These are phyloP conservation scores for Drosophila erecta DNA, from an alignment of 1,140 invertebrate genomes.

Conservation along the genomic window DNA sequence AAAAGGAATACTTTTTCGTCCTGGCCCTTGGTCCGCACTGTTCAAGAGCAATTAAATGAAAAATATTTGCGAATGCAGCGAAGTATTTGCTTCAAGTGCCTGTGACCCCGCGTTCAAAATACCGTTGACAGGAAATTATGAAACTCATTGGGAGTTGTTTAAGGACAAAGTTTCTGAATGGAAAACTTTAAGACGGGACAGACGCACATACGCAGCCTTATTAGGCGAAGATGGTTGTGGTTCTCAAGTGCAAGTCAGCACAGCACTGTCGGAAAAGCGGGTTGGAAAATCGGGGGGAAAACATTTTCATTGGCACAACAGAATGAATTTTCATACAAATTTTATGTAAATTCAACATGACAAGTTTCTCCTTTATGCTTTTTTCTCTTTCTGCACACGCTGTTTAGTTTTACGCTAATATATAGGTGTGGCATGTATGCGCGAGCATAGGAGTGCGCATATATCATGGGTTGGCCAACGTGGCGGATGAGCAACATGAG, in stretches of 20 bases:
- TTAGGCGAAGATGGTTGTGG: conserved; percentile 25
- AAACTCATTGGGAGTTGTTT: conserved; percentile 40
- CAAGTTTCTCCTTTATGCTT: conserved; percentile 52
- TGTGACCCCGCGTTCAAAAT: conserved; percentile 28
- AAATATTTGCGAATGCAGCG: conserved; percentile 74
- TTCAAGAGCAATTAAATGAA: conserved; percentile 79
- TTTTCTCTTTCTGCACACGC: conserved; percentile 23
- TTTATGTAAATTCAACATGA: conserved; percentile 76
- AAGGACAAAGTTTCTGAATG: conserved; percentile 19
- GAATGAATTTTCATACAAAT: conserved; percentile 62
- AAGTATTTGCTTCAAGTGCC: conserved; percentile 51
- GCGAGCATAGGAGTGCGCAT: conserved; percentile 26
- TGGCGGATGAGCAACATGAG: conserved; percentile 73
- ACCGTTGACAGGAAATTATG: conserved; percentile 26
- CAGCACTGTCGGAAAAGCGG: conserved; percentile 24
- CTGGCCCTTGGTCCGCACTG: conserved; percentile 3
- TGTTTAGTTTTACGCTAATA: conserved; percentile 9
- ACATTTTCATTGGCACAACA: conserved; percentile 70
- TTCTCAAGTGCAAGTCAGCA: conserved; percentile 45
- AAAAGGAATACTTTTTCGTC: conserved; percentile 5
- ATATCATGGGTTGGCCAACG: conserved; percentile 44
- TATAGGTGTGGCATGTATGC: conserved; percentile 5
- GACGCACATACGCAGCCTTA: conserved; percentile 25
- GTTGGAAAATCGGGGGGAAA: conserved; percentile 3
- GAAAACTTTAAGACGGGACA: conserved; percentile 14